Conservation (phyloP, 2,797 vertebrate genomes). For the Knipowitschia caucasica region DNA sequence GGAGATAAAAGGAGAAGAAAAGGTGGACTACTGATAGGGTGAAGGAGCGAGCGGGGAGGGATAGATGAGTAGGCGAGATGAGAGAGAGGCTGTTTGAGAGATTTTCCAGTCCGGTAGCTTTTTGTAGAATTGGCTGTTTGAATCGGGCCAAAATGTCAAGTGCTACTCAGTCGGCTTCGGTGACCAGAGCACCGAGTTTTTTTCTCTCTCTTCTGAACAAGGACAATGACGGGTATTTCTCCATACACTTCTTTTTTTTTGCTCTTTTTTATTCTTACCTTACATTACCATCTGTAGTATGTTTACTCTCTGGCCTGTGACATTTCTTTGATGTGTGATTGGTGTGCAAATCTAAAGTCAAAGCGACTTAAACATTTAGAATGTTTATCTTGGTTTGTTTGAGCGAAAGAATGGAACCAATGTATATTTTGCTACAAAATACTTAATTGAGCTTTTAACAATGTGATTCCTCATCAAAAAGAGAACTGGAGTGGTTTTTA, state of each 20-base stretch:
- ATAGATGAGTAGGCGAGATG: conserved; percentile 41
- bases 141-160: conserved; percentile 78
- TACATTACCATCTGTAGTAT: conserved; percentile 64
- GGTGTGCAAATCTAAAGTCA: conserved; percentile 15
- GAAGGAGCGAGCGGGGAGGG: conserved; percentile 33
- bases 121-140: conserved; percentile 71
- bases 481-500: no score
- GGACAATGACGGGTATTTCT: conserved; percentile 64
- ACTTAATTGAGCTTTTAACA: no score
- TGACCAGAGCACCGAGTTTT: conserved; percentile 61
- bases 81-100: conserved; percentile 43
- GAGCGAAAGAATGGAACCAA: not conserved
- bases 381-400: not conserved
- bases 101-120: conserved; percentile 67
- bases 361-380: not conserved
- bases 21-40: conserved; percentile 32
- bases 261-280: conserved; percentile 44
- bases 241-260: conserved; percentile 58
- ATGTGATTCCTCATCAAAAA: no score
- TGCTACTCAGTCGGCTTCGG: conserved; percentile 67
- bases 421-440: no score
- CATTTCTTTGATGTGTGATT: conserved; percentile 51
- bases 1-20: conserved; percentile 39
- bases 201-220: conserved; percentile 48
- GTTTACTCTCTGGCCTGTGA: conserved; percentile 57